These are phyloP conservation scores for Himalopsyche japonica DNA, from an alignment of 2,888 invertebrate species.

Conservation along the genomic window DNA sequence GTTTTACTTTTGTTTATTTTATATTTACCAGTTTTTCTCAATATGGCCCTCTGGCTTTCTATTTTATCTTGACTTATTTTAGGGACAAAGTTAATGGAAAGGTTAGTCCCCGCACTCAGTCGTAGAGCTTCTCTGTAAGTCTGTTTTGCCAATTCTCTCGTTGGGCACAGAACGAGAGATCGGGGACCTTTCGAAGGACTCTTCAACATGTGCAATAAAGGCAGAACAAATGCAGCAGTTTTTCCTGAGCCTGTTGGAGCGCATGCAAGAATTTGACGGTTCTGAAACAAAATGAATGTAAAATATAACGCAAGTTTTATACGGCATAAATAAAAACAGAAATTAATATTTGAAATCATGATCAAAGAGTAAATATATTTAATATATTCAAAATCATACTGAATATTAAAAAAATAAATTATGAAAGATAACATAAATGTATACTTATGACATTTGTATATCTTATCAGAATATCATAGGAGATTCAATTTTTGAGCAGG, in stretches of 20 bases:
- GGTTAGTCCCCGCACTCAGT: constrained; percentile 72
- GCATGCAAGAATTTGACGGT: constrained; percentile 85
- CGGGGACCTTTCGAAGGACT: constrained; percentile 78
- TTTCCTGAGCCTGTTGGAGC: constrained; percentile 98
- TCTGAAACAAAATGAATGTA: constrained; percentile 49
- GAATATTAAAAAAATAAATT: no score
- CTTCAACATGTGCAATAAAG: constrained; percentile 77
- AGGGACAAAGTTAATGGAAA: constrained; percentile 52
- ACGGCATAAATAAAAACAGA: no score
- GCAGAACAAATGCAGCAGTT: constrained; percentile 91
- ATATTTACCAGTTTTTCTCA: constrained; percentile 32
- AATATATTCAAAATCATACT: no score
- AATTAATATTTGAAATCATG: no score
- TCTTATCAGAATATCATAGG: no score
- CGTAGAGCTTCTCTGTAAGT: constrained; percentile 79
- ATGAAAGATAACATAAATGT: no score
- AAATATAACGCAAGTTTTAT: constrained; percentile 3
- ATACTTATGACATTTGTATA: no score
- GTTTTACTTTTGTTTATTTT: not conserved
- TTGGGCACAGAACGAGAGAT: constrained; percentile 89
- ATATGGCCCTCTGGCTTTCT: constrained; percentile 34
- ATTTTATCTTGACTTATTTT: constrained; percentile 39
- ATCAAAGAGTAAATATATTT: no score
- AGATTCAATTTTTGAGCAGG: no score
- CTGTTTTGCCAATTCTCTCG: constrained; percentile 91